A percentile compares a stretch with the other conserved stretches of the same genome.
Evolutionary conservation across 2,113 vertebrate species (phyloP).

Genomic region (Leptocoma aspasia): DNA sequence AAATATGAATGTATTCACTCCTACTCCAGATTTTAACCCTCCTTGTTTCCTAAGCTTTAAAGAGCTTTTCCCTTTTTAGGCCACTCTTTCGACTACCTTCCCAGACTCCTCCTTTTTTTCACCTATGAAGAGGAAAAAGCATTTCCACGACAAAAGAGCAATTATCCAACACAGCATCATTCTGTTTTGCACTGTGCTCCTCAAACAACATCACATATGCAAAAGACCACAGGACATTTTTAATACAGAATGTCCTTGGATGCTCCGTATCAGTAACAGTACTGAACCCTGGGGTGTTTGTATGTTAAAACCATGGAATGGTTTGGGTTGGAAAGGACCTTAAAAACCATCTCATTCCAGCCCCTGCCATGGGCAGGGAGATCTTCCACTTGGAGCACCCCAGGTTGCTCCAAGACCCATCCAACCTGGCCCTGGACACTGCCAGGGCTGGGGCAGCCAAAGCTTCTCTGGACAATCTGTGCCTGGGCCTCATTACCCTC

Average conservation of each 20-base stretch:
- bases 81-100: rapidly evolving
- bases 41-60: not conserved
- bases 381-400: not conserved
- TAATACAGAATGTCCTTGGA: not conserved
- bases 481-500: not conserved
- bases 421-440: not conserved
- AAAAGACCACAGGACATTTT: not conserved
- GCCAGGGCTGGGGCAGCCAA: not conserved
- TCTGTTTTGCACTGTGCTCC: not conserved
- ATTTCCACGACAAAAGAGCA: not conserved
- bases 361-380: not conserved
- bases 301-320: not conserved
- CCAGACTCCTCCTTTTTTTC: not conserved
- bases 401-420: not conserved
- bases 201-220: not conserved
- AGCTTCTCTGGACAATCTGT: not conserved
- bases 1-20: not conserved
- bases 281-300: not conserved
- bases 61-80: not conserved
- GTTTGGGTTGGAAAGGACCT: not conserved
- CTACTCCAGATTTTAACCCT: not conserved
- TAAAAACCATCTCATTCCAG: not conserved
- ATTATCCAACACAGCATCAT: not conserved
- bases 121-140: not conserved
- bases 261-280: not conserved